Evolutionary conservation across 2,797 vertebrate genomes (phyloP), one percentile per base, ranked within the genome.

Genomic region (Lithobates sylvaticus): DNA sequence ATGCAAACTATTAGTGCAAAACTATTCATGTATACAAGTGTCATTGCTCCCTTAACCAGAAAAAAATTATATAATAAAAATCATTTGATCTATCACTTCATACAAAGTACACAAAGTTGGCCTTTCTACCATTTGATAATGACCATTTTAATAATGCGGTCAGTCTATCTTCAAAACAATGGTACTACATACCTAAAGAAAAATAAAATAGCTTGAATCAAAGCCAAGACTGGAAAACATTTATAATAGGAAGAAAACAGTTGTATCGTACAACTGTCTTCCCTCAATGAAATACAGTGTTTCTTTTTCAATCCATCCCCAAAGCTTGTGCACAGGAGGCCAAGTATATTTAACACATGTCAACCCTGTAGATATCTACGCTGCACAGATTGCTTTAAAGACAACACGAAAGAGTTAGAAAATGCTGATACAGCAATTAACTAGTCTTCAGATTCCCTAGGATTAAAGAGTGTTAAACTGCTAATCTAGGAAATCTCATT

Each of bases 401-500:
- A 42, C 50, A 42, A 61, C 32, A 83, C 34, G 74, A 81, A 82
- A 61, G 83, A 36, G 64, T 84, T 64, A 29, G 67, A 72, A 84
- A 84, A 80, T 32, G 81, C 86, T 87, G 81, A 79, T 78, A 44
- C 70, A 87, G 78, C 81, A 87, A 87, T 87, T 84, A 87, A 61
- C 76, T 80, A 75, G 76, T 80, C 71, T 80, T 61, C 64, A 70
- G 81, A 87, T 84, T 84, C 70, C 23, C 18, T 47, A 75, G 81
- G 86, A 87, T 87, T 87, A 84, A 84, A 80, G 86, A 87, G 86
- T 76, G 81, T 87, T 87, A 87, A 84, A 84, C 70, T 80, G 65
- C 86, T 87, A 87, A 87, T 87, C 86, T 87, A 70, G 81, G 76
- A 84, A 87, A 87, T 87, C 81, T 87, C 86, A 87, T 84, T 87